These are phyloP conservation scores for Oncopeltus fasciatus DNA, from an alignment of 1,140 invertebrate genomes.

Conservation along the genomic window DNA sequence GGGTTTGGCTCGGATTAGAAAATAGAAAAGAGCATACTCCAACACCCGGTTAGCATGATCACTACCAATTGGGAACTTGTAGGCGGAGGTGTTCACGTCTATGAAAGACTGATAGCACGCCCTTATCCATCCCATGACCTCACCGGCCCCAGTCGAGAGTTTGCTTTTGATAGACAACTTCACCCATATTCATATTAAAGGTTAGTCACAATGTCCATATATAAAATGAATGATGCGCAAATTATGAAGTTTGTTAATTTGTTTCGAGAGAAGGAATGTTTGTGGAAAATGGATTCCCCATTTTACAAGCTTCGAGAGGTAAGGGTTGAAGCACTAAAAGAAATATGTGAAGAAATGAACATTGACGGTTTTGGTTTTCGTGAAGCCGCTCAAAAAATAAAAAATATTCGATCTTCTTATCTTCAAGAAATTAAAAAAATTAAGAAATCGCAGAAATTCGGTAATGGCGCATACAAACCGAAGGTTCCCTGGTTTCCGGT, in stretches of 20 bases:
- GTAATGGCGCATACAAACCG: neutral
- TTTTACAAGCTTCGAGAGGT: neutral
- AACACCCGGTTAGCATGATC: no score
- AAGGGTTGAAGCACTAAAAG: neutral
- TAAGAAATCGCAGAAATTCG: neutral
- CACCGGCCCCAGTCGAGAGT: no score
- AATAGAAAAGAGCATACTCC: no score
- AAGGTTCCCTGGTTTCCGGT: neutral
- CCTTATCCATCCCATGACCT: no score
- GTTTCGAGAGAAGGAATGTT: neutral
- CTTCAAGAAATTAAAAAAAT: neutral
- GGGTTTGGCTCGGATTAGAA: no score
- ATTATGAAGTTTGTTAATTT: neutral
- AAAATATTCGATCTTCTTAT: neutral
- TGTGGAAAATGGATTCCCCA: neutral
- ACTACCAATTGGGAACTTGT: no score
- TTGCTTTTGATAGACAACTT: no score
- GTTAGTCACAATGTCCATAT: neutral
- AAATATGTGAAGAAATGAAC: neutral
- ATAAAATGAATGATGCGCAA: neutral
- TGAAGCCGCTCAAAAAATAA: neutral
- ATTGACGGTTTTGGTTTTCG: neutral
- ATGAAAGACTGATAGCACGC: no score
- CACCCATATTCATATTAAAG: no score
- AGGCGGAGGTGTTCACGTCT: no score